Evolutionary conservation across 2,888 invertebrate species (phyloP), one percentile per base, ranked within the genome.

Genomic region (Dyspetes luteomarginatus): DNA sequence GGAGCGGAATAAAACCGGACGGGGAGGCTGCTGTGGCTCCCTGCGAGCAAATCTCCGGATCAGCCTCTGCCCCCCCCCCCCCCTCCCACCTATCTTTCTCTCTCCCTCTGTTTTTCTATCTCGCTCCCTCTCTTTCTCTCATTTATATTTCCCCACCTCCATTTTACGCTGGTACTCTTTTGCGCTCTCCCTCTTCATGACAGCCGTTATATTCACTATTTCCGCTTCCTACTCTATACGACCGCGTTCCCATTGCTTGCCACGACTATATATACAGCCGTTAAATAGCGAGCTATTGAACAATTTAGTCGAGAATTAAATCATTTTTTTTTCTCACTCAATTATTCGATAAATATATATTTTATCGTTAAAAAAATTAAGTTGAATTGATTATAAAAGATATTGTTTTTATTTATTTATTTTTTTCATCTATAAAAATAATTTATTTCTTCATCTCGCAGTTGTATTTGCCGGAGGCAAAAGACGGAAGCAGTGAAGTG

Each of bases 381-480:
- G n/a, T n/a, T n/a, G n/a, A n/a, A n/a, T n/a, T n/a, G n/a, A n/a
- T n/a, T n/a, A n/a, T n/a, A n/a, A n/a, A n/a, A n/a, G n/a, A n/a
- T n/a, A n/a, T n/a, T n/a, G n/a, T n/a, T n/a, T n/a, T n/a, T n/a
- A n/a, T n/a, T n/a, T n/a, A n/a, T n/a, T n/a, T n/a, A n/a, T n/a
- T n/a, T n/a, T n/a, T n/a, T n/a, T n/a, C n/a, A n/a, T n/a, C n/a
- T n/a, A n/a, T n/a, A n/a, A n/a, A n/a, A n/a, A n/a, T n/a, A n/a
- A n/a, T n/a, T n/a, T n/a, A n/a, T n/a, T n/a, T n/a, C 0, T 36
- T 36, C 7, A 43, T 85, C 82, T 85, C 83, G 62, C 78, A n/a
- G n/a, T n/a, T n/a, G 83, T 36, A 36, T 36, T 36, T 7, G 36
- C 36, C 12, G 12, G 36, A 7, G 36, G 36, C 36, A 12, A 36